These are phyloP conservation scores for Ochotona princeps DNA, from an alignment of 2,113 vertebrate species.

Conservation along the genomic window DNA sequence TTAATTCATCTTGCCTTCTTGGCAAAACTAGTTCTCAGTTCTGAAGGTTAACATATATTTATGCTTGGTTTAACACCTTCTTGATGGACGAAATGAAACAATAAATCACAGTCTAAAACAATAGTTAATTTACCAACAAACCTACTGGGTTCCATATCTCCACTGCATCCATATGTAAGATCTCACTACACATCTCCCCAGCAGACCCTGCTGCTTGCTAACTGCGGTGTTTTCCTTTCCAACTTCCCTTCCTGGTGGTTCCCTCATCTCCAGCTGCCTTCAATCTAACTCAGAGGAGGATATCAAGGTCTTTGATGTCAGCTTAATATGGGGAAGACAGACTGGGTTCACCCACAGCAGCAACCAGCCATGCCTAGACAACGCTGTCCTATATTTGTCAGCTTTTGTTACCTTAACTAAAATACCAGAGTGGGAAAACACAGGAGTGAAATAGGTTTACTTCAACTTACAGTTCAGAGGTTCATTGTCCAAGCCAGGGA, in stretches of 20 bases:
- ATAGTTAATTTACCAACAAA: not conserved
- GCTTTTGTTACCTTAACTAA: too few species aligned
- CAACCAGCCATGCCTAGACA: not conserved
- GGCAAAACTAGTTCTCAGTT: slow-evolving; percentile 38
- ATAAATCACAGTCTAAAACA: slow-evolving; percentile 32
- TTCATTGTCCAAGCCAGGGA: too few species aligned
- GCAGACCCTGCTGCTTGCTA: not conserved
- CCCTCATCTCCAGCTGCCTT: not conserved
- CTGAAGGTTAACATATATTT: slow-evolving; percentile 16
- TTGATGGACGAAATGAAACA: slow-evolving; percentile 39
- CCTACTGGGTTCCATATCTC: not conserved
- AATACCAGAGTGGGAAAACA: too few species aligned
- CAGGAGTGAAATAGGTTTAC: too few species aligned
- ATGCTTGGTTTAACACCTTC: slow-evolving; percentile 23
- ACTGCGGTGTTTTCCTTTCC: not conserved
- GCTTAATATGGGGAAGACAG: not conserved
- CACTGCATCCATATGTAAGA: not conserved
- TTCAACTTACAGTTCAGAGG: too few species aligned
- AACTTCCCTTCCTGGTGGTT: not conserved
- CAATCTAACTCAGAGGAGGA: not conserved
- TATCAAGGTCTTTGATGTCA: not conserved
- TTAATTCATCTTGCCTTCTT: slow-evolving; percentile 22
- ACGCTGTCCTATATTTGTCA: not conserved
- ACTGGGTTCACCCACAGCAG: not conserved
- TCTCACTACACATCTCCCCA: not conserved